These are phyloP conservation scores for Agapetus fuscipes DNA, from an alignment of 2,888 invertebrate species.

Conservation along the genomic window DNA sequence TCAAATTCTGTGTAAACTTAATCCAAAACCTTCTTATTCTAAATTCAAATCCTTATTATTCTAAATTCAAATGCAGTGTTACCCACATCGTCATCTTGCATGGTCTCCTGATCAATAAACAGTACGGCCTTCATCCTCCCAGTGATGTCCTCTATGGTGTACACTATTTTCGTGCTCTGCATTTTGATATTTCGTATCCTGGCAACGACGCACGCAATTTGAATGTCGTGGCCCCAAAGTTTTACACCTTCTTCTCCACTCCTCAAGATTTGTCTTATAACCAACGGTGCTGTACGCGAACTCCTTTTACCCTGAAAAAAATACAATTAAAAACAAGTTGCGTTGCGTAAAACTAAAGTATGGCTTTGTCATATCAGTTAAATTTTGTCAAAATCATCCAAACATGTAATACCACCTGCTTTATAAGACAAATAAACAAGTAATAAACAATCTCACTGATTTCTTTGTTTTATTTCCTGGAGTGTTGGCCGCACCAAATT, in stretches of 20 bases:
- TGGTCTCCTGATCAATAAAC: constrained; percentile 41
- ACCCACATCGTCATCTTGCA: constrained; percentile 39
- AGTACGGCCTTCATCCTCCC: constrained; percentile 42
- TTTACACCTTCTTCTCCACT: constrained; percentile 41
- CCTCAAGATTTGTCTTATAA: constrained; percentile 40
- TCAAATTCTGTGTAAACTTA: too few species aligned
- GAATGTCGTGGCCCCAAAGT: constrained; percentile 44
- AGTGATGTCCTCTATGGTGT: constrained; percentile 43
- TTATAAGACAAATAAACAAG: too few species aligned
- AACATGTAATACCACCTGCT: too few species aligned
- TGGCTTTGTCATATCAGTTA: too few species aligned
- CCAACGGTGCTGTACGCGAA: constrained; percentile 41
- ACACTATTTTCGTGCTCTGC: constrained; percentile 43
- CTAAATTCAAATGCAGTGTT: too few species aligned
- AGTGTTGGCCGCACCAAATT: constrained; percentile 40
- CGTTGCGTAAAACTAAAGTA: too few species aligned
- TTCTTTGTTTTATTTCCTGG: constrained; percentile 25
- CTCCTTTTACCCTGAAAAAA: constrained; percentile 33
- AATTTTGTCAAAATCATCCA: too few species aligned
- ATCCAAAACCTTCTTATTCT: too few species aligned
- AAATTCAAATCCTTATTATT: too few species aligned
- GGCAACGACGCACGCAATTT: constrained; percentile 39
- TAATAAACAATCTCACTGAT: too few species aligned
- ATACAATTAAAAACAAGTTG: neutral
- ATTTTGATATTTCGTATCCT: constrained; percentile 36